These are phyloP conservation scores for Cynodonichthys magdalenae DNA, from an alignment of 2,797 vertebrate species.

Conservation along the genomic window DNA sequence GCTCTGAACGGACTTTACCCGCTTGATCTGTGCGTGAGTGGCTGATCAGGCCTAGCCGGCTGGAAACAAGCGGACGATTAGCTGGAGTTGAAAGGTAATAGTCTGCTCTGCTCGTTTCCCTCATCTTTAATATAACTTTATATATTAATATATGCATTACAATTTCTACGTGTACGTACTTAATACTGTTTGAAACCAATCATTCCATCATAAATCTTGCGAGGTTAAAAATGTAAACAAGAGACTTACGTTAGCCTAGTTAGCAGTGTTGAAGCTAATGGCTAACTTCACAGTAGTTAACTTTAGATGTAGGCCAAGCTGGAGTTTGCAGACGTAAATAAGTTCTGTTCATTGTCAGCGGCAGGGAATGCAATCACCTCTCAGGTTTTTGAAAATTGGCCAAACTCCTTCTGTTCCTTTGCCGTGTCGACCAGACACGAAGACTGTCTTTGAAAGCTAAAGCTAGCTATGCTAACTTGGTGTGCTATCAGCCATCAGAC, in stretches of 20 bases:
- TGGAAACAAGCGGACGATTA: conserved; percentile 70
- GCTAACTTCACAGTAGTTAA: conserved; percentile 73
- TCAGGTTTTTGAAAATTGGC: conserved; percentile 3
- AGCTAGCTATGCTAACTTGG: conserved; percentile 50
- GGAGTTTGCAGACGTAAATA: conserved; percentile 7
- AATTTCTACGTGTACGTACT: accelerated
- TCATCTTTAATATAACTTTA: not conserved
- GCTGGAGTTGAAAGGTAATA: conserved; percentile 74
- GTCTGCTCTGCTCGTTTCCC: conserved; percentile 11
- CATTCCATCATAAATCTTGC: not conserved
- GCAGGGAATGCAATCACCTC: not conserved
- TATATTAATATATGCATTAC: accelerated
- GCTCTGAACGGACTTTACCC: conserved; percentile 67
- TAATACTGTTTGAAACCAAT: not conserved
- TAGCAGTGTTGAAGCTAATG: conserved; percentile 55
- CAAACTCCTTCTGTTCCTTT: not conserved
- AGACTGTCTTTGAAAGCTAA: conserved; percentile 10
- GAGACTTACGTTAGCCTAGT: conserved; percentile 52
- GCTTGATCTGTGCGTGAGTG: conserved; percentile 69
- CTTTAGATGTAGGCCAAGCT: conserved; percentile 56
- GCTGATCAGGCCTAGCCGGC: conserved; percentile 77
- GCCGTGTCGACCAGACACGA: not conserved
- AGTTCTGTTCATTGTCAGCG: not conserved
- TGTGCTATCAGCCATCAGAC: conserved; percentile 16
- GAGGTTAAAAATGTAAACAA: conserved; percentile 57